A percentile compares a stretch with the other conserved stretches of the same genome.
These are phyloP conservation scores for Myotis davidii DNA, from an alignment of 2,113 vertebrate genomes.

Conservation along the genomic window DNA sequence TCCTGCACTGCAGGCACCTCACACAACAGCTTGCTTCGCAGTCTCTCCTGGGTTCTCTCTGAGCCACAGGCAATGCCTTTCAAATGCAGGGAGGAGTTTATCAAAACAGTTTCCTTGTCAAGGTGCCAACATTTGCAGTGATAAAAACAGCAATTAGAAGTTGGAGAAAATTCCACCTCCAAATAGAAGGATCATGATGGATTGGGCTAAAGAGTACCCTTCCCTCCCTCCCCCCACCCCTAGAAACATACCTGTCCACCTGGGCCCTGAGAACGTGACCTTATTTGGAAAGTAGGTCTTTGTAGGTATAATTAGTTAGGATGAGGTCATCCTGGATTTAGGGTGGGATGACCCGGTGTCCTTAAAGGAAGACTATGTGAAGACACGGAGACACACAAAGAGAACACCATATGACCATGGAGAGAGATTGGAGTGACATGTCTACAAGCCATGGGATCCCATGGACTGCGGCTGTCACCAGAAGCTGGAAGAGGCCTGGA, in stretches of 20 bases:
- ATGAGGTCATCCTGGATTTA: neutral
- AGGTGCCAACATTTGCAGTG: neutral
- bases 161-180: neutral
- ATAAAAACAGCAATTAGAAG: neutral
- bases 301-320: neutral
- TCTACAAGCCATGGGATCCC: fast-evolving
- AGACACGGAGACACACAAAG: neutral
- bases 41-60: neutral
- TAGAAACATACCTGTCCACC: neutral
- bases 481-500: fast-evolving
- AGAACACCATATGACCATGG: fast-evolving
- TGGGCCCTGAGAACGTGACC: neutral
- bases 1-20: fast-evolving
- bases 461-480: neutral
- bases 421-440: fast-evolving
- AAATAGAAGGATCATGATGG: neutral
- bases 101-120: neutral
- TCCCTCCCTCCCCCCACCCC: too few relatives aligned
- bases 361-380: neutral
- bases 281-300: neutral
- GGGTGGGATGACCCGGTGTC: neutral
- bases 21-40: fast-evolving
- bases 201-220: neutral
- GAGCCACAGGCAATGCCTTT: neutral
- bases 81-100: neutral